These are phyloP conservation scores for Nasua narica DNA, from an alignment of 2,797 vertebrate genomes.

Conservation along the genomic window DNA sequence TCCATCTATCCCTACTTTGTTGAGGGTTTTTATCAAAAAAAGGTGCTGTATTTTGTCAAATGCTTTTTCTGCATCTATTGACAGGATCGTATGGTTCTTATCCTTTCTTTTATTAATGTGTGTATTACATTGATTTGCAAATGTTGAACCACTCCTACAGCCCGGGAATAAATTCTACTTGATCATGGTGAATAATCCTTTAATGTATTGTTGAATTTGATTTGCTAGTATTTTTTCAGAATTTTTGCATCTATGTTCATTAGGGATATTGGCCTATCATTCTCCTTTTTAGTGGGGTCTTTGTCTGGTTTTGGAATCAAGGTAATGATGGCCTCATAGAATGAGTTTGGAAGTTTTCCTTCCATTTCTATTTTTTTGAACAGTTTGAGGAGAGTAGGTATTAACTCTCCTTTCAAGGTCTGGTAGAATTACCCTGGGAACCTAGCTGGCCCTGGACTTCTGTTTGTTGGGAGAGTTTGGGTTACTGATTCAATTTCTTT, in stretches of 20 bases:
- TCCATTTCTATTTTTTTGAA: background rate
- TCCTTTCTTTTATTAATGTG: background rate
- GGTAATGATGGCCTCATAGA: background rate
- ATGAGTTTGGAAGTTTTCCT: background rate
- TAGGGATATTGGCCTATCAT: background rate
- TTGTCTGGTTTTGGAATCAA: background rate
- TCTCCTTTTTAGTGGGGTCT: background rate
- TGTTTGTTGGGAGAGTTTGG: background rate
- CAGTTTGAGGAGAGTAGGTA: background rate
- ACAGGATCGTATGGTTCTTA: background rate
- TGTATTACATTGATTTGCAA: background rate
- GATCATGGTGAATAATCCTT: background rate
- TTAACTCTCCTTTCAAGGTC: background rate
- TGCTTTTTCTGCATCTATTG: background rate
- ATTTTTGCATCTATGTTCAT: too few species aligned
- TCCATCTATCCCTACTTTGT: background rate
- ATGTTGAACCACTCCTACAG: background rate
- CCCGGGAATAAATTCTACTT: background rate
- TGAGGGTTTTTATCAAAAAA: background rate
- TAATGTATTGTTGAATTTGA: background rate
- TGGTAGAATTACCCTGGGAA: background rate
- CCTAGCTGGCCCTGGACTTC: background rate
- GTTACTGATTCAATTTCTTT: background rate
- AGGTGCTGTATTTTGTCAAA: background rate
- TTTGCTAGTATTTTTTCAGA: background rate